Percentiles rank a stretch among this genome's conserved stretches.
phyloP scores from a whole-genome alignment of 2,797 vertebrate genomes.

The Cirrhinus molitorella region DNA sequence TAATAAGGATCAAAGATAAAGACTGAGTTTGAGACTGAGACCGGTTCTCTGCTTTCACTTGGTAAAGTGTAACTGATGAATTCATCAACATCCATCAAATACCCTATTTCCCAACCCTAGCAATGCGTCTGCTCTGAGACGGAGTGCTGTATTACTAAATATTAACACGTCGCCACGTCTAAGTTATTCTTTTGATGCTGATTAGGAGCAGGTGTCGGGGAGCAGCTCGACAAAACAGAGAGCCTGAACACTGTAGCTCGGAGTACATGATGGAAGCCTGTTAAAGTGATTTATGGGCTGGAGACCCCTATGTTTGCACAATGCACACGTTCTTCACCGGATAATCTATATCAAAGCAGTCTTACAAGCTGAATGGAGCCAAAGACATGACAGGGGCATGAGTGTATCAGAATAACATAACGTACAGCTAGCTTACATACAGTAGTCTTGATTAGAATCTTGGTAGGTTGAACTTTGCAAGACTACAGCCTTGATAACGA shows the following conservation, averaged over 20 bases:
- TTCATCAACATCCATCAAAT: conserved; percentile 67
- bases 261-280: conserved; percentile 57
- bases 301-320: conserved; percentile 73
- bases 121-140: conserved; percentile 12
- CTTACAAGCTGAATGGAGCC: background rate
- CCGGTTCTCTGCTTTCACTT: conserved; percentile 55
- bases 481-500: background rate
- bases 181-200: conserved; percentile 71
- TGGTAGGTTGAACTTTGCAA: conserved; percentile 4
- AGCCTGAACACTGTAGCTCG: conserved; percentile 14
- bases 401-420: conserved; percentile 9
- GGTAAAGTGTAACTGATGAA: conserved; percentile 64
- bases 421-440: background rate
- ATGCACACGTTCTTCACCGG: conserved; percentile 67
- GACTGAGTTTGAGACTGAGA: conserved; percentile 36
- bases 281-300: conserved; percentile 76
- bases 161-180: conserved; percentile 74
- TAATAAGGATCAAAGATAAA: conserved; percentile 52
- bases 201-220: conserved; percentile 82
- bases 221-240: conserved; percentile 57
- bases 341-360: conserved; percentile 64
- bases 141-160: conserved; percentile 61
- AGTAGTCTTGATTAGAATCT: background rate
- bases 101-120: conserved; percentile 59
- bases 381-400: conserved; percentile 29